Percentiles rank a stretch among this genome's conserved stretches.
Evolutionary conservation across 2,888 invertebrate species (phyloP).

Genomic region (Tiliacea citrago): DNA sequence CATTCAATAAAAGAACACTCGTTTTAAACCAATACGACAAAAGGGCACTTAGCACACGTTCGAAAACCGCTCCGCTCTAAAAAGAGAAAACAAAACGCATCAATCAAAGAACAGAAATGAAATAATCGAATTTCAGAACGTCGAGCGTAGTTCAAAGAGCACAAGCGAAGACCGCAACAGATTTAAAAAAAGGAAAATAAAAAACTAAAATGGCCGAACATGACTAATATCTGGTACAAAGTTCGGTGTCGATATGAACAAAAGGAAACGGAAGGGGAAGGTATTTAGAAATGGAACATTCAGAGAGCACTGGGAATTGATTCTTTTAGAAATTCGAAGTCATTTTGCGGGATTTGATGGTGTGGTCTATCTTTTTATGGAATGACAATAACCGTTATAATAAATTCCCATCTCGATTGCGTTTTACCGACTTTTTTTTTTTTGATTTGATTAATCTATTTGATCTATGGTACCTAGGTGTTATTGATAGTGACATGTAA

Average conservation of each 20-base stretch:
- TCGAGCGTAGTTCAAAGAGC: constrained; percentile 87
- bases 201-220: constrained; percentile 72
- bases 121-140: constrained; percentile 88
- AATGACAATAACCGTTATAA: constrained; percentile 29
- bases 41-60: constrained; percentile 82
- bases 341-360: constrained; percentile 51
- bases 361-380: constrained; percentile 33
- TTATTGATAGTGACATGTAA: background rate
- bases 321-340: constrained; percentile 65
- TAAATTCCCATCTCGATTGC: constrained; percentile 35
- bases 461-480: background rate
- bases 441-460: background rate
- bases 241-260: constrained; percentile 86
- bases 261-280: constrained; percentile 81
- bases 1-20: constrained; percentile 66
- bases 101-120: constrained; percentile 89
- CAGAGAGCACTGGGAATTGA: constrained; percentile 59
- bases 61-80: constrained; percentile 80
- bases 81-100: constrained; percentile 83
- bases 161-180: constrained; percentile 87
- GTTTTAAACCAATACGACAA: constrained; percentile 72
- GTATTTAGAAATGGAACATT: constrained; percentile 79
- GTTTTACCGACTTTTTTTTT: background rate
- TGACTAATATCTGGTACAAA: constrained; percentile 88
- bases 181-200: constrained; percentile 77